Evolutionary conservation across 2,113 vertebrate genomes (phyloP).

Genomic region (Rhombomys opimus): DNA sequence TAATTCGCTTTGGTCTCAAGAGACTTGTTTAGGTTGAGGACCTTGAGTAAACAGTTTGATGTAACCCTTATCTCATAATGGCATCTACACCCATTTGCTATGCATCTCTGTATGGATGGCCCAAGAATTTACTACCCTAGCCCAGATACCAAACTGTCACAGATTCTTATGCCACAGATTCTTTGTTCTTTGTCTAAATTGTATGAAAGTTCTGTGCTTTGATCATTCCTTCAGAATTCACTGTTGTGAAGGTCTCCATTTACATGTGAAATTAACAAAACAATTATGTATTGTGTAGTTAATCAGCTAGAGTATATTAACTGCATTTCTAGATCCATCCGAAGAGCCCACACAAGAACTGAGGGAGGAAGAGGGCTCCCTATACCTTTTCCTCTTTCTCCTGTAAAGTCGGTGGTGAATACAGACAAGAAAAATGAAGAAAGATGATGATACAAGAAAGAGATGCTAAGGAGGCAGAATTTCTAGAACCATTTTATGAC

Average conservation of each 20-base stretch:
- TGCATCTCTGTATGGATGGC: background rate
- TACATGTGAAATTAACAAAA: background rate
- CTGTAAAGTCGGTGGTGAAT: background rate
- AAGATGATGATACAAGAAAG: background rate
- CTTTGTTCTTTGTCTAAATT: slow-evolving; percentile 4
- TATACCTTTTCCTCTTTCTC: background rate
- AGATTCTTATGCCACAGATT: background rate
- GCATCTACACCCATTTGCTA: background rate
- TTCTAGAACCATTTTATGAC: slow-evolving; percentile 4
- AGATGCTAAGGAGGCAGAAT: background rate
- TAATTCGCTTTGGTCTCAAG: background rate
- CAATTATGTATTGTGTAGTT: background rate
- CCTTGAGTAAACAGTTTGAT: background rate
- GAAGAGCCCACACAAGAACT: background rate
- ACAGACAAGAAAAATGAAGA: background rate
- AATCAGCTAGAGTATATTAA: background rate
- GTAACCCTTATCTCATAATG: background rate
- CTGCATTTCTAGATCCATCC: background rate
- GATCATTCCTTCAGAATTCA: background rate
- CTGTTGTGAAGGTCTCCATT: background rate
- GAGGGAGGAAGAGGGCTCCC: background rate
- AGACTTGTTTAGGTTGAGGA: background rate
- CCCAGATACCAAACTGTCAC: background rate
- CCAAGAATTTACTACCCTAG: background rate
- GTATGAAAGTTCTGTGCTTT: background rate